phyloP scores from a whole-genome alignment of 2,888 invertebrate genomes.

The Zele albiditarsus region DNA sequence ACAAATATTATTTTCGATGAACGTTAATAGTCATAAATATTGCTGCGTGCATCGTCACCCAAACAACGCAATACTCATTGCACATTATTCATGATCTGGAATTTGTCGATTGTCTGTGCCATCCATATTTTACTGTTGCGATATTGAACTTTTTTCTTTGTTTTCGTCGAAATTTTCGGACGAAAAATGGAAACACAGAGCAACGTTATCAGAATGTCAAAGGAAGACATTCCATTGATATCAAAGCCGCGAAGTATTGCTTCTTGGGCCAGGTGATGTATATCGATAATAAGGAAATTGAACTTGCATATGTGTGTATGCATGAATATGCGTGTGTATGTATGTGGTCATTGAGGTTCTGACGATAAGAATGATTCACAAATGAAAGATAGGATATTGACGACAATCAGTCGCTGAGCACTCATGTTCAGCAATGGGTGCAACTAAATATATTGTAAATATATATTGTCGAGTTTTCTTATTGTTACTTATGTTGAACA shows the following conservation, averaged over 20 bases:
- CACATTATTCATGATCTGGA: not conserved
- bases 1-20: no score
- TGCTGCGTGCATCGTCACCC: no score
- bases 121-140: not conserved
- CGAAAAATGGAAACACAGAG: slow-evolving; percentile 71
- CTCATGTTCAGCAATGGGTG: not conserved
- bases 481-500: slow-evolving; percentile 70
- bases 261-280: slow-evolving; percentile 76
- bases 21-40: no score
- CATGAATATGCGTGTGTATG: not conserved
- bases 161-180: not conserved
- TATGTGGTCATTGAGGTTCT: not conserved
- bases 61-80: no score
- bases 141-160: not conserved
- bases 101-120: not conserved
- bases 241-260: slow-evolving; percentile 78
- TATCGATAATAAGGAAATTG: not conserved
- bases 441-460: not conserved
- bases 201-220: slow-evolving; percentile 75
- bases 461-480: slow-evolving; percentile 8
- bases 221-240: slow-evolving; percentile 82
- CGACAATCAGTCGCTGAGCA: no score
- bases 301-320: not conserved
- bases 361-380: not conserved
- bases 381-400: no score